Evolutionary conservation across 1,140 invertebrate genomes (phyloP).

Genomic region (Heliconius hewitsoni): DNA sequence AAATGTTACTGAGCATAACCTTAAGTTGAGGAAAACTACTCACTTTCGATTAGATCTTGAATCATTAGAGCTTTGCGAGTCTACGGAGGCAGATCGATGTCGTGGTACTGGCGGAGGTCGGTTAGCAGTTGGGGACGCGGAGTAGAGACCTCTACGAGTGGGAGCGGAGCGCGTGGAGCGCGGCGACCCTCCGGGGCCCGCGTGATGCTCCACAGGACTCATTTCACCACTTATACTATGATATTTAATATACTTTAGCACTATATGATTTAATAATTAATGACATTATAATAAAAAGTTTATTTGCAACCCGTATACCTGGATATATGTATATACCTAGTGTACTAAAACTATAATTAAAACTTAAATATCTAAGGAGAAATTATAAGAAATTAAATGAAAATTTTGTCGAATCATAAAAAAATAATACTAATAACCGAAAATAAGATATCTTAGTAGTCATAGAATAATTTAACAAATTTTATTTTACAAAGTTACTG

Average conservation of each 20-base stretch:
- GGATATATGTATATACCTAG: too few relatives aligned
- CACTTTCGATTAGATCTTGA: slow-evolving; percentile 86
- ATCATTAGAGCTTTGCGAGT: slow-evolving; percentile 92
- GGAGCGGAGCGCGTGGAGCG: slow-evolving; percentile 92
- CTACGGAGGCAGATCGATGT: slow-evolving; percentile 89
- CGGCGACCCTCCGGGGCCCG: slow-evolving; percentile 84
- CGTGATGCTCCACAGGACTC: slow-evolving; percentile 49
- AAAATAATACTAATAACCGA: not conserved
- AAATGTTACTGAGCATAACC: too few relatives aligned
- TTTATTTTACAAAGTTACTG: not conserved
- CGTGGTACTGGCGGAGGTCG: slow-evolving; percentile 84
- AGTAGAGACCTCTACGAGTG: slow-evolving; percentile 88
- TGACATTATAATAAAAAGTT: too few relatives aligned
- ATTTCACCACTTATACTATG: slow-evolving; percentile 62
- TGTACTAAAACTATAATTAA: too few relatives aligned
- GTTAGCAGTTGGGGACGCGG: slow-evolving; percentile 81
- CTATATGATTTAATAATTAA: not conserved
- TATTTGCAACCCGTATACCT: too few relatives aligned
- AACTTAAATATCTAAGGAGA: too few relatives aligned
- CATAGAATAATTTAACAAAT: not conserved
- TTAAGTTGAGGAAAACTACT: slow-evolving; percentile 12
- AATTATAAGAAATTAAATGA: too few relatives aligned
- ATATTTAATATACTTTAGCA: not conserved
- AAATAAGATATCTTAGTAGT: not conserved
- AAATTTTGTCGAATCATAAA: too few relatives aligned